Evolutionary conservation across 2,797 vertebrate species (phyloP), one percentile per base, ranked within the genome.

Genomic region (Cirrhinus molitorella): DNA sequence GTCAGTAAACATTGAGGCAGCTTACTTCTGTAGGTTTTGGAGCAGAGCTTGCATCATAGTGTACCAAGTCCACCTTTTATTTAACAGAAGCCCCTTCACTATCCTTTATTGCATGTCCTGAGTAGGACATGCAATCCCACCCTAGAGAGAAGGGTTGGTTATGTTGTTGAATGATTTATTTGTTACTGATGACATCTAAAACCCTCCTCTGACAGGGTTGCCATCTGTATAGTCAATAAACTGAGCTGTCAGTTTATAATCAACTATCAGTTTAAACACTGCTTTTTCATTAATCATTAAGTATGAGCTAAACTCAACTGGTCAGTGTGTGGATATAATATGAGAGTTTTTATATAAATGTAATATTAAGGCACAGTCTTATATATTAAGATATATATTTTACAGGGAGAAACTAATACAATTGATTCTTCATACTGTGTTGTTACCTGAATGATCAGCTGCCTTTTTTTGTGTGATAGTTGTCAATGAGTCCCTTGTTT

Each of bases 121-220:
- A 87, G 79, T 88, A 90, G 89, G 90, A 92, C 92, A 92, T 87
- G 86, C 47, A 85, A 91, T 86, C 86, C 53, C 59, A 73, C 85
- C 88, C 88, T 85, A 73, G 78, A 87, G 87, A 85, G 83, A 83
- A 86, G 81, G 79, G 65, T 84, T 75, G 75, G 77, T 79, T 91
- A 87, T 83, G 66, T 89, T 59, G 80, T 75, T 80, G 57, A 89
- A 86, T 90, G 83, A 89, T 87, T 91, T 87, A 73, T 73, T 89
- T 89, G 88, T 89, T 91, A 87, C 71, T 87, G 87, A 89, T 87
- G 89, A 90, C 87, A 86, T 85, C 45, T 51, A 65, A 28, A 77
- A 19, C 88, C 87, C 89, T 89, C 88, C 85, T 45, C 80, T 85
- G 78, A 84, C 77, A 68, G 11, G 6, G 21, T 40, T n/a, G 72